Evolutionary conservation across 64 coral and sea anemone species (phyloP).

Genomic region (Dendrophyllia cribrosa): DNA sequence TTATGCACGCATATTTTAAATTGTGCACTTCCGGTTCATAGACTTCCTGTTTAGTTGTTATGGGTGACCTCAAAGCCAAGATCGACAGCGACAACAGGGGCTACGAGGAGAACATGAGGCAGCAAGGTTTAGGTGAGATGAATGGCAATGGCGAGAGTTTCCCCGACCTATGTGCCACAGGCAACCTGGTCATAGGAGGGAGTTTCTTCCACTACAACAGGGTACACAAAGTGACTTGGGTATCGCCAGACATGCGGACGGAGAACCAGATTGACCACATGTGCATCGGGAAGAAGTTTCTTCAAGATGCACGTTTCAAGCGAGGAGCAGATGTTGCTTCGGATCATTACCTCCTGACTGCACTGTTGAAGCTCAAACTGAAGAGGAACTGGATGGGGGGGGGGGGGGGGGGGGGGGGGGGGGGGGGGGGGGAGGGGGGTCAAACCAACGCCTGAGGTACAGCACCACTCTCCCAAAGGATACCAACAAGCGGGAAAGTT

Average conservation of each 20-base stretch:
- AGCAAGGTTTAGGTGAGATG: background rate
- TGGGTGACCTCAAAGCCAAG: background rate
- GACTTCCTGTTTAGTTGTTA: no score
- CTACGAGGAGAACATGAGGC: background rate
- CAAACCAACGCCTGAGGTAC: background rate
- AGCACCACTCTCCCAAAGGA: conserved; percentile 6
- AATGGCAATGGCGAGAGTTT: background rate
- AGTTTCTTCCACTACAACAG: background rate
- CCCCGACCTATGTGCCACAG: background rate
- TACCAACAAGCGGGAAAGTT: background rate
- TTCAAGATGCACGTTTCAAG: conserved; percentile 1
- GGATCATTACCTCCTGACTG: background rate
- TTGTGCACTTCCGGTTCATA: no score
- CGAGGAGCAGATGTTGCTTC: conserved; percentile 16
- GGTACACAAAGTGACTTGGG: background rate
- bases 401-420: no score
- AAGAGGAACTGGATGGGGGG: background rate
- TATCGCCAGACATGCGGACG: background rate
- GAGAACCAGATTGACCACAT: background rate
- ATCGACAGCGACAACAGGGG: background rate
- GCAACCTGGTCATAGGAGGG: background rate
- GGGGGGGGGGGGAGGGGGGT: no score
- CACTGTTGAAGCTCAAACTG: background rate
- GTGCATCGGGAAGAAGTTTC: conserved; percentile 5
- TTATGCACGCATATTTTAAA: no score